Evolutionary conservation across 2,797 vertebrate genomes (phyloP), one percentile per base, ranked within the genome.

Genomic region (Microhierax caerulescens): DNA sequence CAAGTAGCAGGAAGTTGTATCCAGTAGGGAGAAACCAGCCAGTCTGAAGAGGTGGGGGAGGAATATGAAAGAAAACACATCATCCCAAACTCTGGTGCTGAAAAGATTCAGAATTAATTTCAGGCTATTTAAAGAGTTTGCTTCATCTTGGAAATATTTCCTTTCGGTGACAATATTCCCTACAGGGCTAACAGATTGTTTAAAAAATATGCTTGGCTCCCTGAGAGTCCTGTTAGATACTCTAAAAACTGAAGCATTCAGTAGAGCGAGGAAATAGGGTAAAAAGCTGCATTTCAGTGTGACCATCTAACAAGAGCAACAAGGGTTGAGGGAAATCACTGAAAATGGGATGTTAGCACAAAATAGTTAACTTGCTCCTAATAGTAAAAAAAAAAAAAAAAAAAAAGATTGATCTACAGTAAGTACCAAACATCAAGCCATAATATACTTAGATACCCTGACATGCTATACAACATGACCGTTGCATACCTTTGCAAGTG

Each of bases 1-100:
- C 96, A 97, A 97, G 97, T 94, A 95, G 94, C 89, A 97, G 95
- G 95, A 95, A 97, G 93, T 96, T 96, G 96, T 97, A 96, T 80
- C 96, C 94, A 73, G 95, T 91, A 97, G 91, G 85, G 97, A 97
- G 93, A 92, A 89, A 96, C 51, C 41, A 96, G 85, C 37, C 64
- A 79, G 75, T 96, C 93, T 97, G 82, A 94, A 95, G 73, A 90
- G 59, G 89, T 82, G 48, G 91, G 84, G 70, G 72, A 92, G 90
- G 59, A 96, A 91, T 94, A 17, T 84, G 68, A 93, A 85, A 87
- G 89, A 96, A 97, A 93, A 75, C 75, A 60, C 53, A 94, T 95
- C 47, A 94, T 61, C 37, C 48, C 80, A 78, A 95, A 85, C 45
- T 85, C 85, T 82, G 21, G 43, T 67, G 72, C 63, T 93, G 60